phyloP scores from a whole-genome alignment of 1,140 invertebrate species.

The Papilio aristodemus region DNA sequence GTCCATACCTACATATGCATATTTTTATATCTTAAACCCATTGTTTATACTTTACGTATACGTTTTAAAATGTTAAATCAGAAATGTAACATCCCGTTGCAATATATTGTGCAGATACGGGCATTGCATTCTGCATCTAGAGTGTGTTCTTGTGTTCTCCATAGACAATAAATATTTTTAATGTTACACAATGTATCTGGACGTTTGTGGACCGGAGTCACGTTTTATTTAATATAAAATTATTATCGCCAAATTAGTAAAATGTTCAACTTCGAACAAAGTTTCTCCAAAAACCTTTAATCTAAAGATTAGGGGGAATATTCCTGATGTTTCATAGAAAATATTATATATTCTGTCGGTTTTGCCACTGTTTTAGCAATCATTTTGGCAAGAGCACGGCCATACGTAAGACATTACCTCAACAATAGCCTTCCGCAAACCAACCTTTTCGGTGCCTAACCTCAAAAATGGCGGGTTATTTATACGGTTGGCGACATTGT shows the following conservation, averaged over 20 bases:
- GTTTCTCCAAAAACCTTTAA: no score
- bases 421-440: conserved; percentile 24
- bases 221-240: neutral
- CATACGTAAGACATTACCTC: conserved; percentile 7
- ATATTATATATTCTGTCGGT: no score
- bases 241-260: no score
- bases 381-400: neutral
- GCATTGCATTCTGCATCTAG: conserved; percentile 4
- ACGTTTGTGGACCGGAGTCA: neutral
- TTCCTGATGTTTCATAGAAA: no score
- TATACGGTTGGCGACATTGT: conserved; percentile 42
- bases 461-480: conserved; percentile 35
- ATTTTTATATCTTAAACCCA: neutral
- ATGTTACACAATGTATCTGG: neutral
- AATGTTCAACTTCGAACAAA: no score
- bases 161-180: conserved; percentile 22
- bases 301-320: no score
- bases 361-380: neutral
- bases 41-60: conserved; percentile 5
- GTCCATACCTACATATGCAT: neutral
- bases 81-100: neutral
- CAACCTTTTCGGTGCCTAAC: conserved; percentile 24
- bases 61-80: neutral
- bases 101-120: conserved; percentile 1
- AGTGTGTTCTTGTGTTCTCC: conserved; percentile 22